phyloP scores from a whole-genome alignment of 2,113 vertebrate species.

The Lepus americanus region DNA sequence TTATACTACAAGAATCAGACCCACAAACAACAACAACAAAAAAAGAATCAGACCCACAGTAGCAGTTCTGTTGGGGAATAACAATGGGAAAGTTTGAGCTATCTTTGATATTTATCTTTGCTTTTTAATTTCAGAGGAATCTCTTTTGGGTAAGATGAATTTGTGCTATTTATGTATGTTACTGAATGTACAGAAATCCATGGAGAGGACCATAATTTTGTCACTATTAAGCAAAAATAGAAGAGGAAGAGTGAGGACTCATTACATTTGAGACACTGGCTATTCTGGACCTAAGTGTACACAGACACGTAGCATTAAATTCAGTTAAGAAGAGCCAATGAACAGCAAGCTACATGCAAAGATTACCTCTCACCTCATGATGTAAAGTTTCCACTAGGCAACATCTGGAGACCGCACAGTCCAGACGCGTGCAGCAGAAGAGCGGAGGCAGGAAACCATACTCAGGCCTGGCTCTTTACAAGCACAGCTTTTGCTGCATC shows the following conservation, averaged over 20 bases:
- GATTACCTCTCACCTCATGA: neutral
- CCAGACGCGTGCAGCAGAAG: neutral
- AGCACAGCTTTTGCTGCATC: neutral
- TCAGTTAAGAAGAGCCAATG: neutral
- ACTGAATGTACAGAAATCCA: neutral
- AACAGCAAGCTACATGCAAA: neutral
- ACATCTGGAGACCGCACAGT: slow-evolving; percentile 37
- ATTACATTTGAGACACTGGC: neutral
- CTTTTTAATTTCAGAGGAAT: slow-evolving; percentile 44
- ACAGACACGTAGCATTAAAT: neutral
- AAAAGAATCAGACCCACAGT: neutral
- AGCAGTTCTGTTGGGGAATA: neutral
- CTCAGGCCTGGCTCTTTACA: neutral
- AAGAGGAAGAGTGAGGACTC: neutral
- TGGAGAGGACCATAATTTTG: slow-evolving; percentile 7
- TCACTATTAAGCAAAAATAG: slow-evolving; percentile 29
- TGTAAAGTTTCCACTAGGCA: slow-evolving; percentile 50
- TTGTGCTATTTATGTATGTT: neutral
- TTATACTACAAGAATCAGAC: neutral
- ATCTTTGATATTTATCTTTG: neutral
- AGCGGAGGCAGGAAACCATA: neutral
- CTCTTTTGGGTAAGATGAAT: neutral
- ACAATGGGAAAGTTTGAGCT: neutral
- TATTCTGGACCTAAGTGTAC: neutral
- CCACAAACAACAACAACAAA: too few species aligned